phyloP scores from a whole-genome alignment of 2,113 vertebrate species.

The Sialia sialis region DNA sequence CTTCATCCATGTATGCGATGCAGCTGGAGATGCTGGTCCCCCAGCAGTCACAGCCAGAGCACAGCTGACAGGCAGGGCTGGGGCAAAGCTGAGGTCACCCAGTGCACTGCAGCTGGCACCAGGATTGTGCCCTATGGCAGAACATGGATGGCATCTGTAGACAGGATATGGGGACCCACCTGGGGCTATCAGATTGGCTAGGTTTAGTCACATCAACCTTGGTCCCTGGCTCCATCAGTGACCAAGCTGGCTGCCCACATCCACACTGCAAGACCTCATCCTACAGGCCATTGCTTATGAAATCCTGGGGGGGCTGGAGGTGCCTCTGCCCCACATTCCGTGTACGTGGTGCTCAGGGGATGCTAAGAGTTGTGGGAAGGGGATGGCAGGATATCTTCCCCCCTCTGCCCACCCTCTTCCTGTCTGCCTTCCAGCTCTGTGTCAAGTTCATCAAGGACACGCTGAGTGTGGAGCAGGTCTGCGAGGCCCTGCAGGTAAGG shows the following conservation, averaged over 20 bases:
- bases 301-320: neutral
- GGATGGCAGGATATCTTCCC: neutral
- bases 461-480: slow-evolving; percentile 73
- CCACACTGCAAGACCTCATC: neutral
- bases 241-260: neutral
- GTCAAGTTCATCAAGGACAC: slow-evolving; percentile 73
- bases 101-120: neutral
- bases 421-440: slow-evolving; percentile 66
- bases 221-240: neutral
- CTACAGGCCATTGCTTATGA: neutral
- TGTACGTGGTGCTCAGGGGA: neutral
- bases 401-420: accelerated
- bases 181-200: neutral
- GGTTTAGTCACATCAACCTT: neutral
- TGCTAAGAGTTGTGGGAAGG: neutral
- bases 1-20: accelerated
- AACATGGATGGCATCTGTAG: neutral
- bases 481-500: slow-evolving; percentile 78
- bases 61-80: neutral
- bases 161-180: neutral
- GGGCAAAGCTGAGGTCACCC: neutral
- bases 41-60: neutral
- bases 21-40: neutral
- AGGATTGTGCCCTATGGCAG: neutral
- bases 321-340: neutral